Evolutionary conservation across 2,797 vertebrate genomes (phyloP).

Genomic region (Smutsia temminckii): DNA sequence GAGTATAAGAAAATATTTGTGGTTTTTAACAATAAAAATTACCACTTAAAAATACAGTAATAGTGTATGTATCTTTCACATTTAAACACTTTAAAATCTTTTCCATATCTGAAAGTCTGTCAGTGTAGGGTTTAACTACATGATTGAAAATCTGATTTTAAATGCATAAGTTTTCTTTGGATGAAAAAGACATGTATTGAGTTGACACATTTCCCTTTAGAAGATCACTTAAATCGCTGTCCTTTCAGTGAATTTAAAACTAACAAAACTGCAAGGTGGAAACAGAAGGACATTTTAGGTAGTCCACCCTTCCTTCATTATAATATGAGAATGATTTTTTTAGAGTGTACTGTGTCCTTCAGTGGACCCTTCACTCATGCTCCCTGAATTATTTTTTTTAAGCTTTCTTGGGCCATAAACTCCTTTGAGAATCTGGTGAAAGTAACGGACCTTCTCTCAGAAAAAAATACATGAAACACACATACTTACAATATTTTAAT

Average conservation of each 20-base stretch:
- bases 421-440: not conserved
- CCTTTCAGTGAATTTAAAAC: slow-evolving; percentile 13
- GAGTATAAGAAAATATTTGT: not conserved
- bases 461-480: not conserved
- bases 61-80: not conserved
- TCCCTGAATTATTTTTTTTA: not conserved
- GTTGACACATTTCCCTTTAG: not conserved
- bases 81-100: slow-evolving; percentile 17
- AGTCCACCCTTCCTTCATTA: not conserved
- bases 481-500: not conserved
- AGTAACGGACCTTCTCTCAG: not conserved
- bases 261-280: not conserved
- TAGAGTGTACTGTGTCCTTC: not conserved
- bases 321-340: not conserved
- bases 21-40: not conserved
- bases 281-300: not conserved
- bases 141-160: not conserved
- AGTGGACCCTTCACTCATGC: not conserved
- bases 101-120: not conserved
- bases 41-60: not conserved
- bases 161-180: not conserved
- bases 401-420: not conserved
- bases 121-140: not conserved
- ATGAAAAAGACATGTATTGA: not conserved
- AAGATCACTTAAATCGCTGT: not conserved